Evolutionary conservation across 2,113 vertebrate species (phyloP).

Genomic region (Neodontobutis hainanensis): DNA sequence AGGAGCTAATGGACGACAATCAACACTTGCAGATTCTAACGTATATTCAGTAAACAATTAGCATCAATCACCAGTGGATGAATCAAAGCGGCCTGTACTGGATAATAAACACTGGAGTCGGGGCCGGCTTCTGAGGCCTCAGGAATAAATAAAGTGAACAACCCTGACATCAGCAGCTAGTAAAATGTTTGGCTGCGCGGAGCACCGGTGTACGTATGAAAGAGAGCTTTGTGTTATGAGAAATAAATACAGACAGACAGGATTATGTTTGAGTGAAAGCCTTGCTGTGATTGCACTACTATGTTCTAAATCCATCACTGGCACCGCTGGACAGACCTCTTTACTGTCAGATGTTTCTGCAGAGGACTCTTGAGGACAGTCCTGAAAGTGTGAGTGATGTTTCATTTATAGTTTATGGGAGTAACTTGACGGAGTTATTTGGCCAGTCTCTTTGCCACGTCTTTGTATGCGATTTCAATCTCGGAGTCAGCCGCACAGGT

Average conservation of each 20-base stretch:
- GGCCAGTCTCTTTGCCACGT: constrained; percentile 89
- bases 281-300: constrained; percentile 22
- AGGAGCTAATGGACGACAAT: constrained; percentile 19
- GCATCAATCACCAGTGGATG: constrained; percentile 41
- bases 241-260: constrained; percentile 63
- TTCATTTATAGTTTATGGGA: background rate
- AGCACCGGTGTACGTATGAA: constrained; percentile 41
- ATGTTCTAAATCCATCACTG: constrained; percentile 9
- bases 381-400: background rate
- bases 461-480: constrained; percentile 91
- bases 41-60: constrained; percentile 41
- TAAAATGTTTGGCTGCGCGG: constrained; percentile 57
- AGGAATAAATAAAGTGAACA: constrained; percentile 69
- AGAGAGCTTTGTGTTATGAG: constrained; percentile 63
- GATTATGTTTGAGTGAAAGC: constrained; percentile 46
- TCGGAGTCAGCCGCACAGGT: constrained; percentile 92
- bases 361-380: constrained; percentile 16
- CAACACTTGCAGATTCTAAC: constrained; percentile 30
- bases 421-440: constrained; percentile 65
- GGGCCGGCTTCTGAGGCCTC: constrained; percentile 56
- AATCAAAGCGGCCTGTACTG: constrained; percentile 46
- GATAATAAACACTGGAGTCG: constrained; percentile 63
- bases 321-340: constrained; percentile 23
- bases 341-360: constrained; percentile 17
- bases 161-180: constrained; percentile 64